These are phyloP conservation scores for Idaea aversata DNA, from an alignment of 2,888 invertebrate genomes.

Conservation along the genomic window DNA sequence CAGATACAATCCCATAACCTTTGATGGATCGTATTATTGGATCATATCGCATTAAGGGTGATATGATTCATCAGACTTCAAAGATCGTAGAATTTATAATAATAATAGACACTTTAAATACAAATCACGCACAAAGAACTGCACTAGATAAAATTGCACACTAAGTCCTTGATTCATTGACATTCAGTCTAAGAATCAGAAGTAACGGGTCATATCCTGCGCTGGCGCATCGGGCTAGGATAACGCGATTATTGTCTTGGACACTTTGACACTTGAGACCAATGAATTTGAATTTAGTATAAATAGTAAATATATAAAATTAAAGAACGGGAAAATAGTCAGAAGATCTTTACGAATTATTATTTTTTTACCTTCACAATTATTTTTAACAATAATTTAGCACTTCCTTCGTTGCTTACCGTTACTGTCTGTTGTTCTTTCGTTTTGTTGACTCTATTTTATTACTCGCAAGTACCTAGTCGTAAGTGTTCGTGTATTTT, in stretches of 20 bases:
- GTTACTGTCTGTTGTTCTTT: background rate
- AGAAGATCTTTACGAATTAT: too few species aligned
- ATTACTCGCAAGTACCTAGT: background rate
- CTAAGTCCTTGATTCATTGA: background rate
- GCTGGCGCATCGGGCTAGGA: background rate
- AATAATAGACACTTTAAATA: background rate
- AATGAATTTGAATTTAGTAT: background rate
- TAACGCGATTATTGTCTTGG: background rate
- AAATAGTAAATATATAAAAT: too few species aligned
- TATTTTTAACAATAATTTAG: too few species aligned
- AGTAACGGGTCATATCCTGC: background rate
- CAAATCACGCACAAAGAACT: background rate
- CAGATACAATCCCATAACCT: too few species aligned
- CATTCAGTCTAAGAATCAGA: background rate
- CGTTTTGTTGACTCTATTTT: background rate
- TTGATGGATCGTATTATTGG: too few species aligned
- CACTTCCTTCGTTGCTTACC: background rate
- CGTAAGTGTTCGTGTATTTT: background rate
- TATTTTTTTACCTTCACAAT: too few species aligned
- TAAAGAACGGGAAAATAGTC: too few species aligned
- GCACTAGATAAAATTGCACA: background rate
- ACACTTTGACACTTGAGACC: background rate
- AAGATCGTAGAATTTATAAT: background rate
- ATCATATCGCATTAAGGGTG: too few species aligned
- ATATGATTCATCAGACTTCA: too few species aligned